A percentile compares a stretch with the other conserved stretches of the same genome.
Evolutionary conservation across 2,113 vertebrate species (phyloP).

Genomic region (Callaeas wilsoni): DNA sequence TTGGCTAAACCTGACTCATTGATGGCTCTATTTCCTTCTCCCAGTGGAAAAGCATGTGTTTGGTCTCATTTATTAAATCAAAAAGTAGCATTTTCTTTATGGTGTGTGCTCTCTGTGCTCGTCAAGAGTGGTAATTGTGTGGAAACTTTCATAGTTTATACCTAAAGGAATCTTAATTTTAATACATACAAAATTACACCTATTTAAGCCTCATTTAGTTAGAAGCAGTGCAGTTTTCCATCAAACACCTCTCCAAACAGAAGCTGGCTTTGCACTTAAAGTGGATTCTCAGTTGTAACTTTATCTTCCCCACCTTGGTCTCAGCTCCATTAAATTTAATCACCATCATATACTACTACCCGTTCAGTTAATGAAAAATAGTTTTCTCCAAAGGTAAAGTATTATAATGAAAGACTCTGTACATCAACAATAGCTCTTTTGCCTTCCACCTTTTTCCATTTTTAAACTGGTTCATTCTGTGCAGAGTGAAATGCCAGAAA

Average conservation of each 20-base stretch:
- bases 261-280: conserved; percentile 32
- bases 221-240: conserved; percentile 33
- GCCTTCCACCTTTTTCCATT: neutral
- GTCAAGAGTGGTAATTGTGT: neutral
- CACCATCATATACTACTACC: conserved; percentile 49
- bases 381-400: conserved; percentile 45
- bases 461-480: conserved; percentile 1
- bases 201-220: conserved; percentile 54
- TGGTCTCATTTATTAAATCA: neutral
- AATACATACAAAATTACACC: conserved; percentile 31
- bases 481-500: neutral
- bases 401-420: conserved; percentile 33
- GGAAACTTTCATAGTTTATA: conserved; percentile 1
- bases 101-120: neutral
- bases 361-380: conserved; percentile 60
- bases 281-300: conserved; percentile 51
- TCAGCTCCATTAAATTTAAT: conserved; percentile 63
- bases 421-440: conserved; percentile 36
- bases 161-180: conserved; percentile 51
- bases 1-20: neutral
- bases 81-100: neutral
- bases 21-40: neutral
- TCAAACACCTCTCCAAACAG: conserved; percentile 27
- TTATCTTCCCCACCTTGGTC: conserved; percentile 46
- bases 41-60: neutral